Percentiles rank a stretch among this genome's conserved stretches.
Conservation (phyloP, 2,113 vertebrate species). For the Scopus umbretta region DNA sequence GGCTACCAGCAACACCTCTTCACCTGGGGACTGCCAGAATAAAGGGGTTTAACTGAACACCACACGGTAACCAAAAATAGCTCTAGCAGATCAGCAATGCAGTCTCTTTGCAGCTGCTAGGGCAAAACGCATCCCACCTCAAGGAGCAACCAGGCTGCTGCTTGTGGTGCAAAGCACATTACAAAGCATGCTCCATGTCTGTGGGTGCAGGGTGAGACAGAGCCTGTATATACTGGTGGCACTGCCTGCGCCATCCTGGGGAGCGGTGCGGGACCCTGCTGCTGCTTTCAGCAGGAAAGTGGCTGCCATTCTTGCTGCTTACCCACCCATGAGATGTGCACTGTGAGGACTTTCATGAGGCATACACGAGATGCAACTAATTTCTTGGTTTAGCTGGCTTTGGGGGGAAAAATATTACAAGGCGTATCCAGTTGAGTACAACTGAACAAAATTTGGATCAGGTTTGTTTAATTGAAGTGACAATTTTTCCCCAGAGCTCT, state of each 20-base stretch:
- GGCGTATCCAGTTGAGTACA: not conserved
- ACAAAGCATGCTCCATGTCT: accelerated
- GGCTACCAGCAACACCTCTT: not conserved
- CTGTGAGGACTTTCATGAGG: accelerated
- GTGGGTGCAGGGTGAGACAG: not conserved
- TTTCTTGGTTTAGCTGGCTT: not conserved
- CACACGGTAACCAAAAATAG: not conserved
- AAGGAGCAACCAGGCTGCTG: not conserved
- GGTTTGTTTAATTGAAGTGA: not conserved
- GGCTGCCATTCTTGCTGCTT: not conserved
- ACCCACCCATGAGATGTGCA: accelerated
- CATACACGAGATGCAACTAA: not conserved
- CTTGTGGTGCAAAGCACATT: not conserved
- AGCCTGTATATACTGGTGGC: not conserved
- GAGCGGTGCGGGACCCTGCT: accelerated
- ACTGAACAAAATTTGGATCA: not conserved
- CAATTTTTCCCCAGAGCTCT: not conserved
- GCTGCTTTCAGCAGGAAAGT: not conserved
- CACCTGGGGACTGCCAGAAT: not conserved
- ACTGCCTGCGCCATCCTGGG: not conserved
- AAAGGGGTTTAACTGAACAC: not conserved
- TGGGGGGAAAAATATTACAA: not conserved
- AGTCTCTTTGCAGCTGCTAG: not conserved
- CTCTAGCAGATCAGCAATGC: not conserved
- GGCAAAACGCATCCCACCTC: not conserved